Evolutionary conservation across 2,797 vertebrate species (phyloP), one percentile per base, ranked within the genome.

Genomic region (Chloroceryle inda): DNA sequence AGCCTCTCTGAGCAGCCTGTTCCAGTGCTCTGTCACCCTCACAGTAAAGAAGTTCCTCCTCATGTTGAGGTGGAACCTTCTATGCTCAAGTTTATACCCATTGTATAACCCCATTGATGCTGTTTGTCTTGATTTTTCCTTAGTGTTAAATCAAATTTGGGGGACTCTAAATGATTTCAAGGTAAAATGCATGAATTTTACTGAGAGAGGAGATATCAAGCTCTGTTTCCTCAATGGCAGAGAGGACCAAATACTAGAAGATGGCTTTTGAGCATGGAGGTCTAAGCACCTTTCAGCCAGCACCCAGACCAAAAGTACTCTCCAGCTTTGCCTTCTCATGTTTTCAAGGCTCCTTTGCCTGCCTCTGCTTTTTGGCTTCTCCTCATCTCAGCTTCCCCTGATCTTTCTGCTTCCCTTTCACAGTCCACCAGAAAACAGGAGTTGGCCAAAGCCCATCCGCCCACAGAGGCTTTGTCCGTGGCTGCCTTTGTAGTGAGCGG

Each of bases 401-500:
- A 47, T 92, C 47, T 80, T 86, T 89, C 47, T 47, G 47, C 52
- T 77, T 90, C 61, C 49, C 44, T 95, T 94, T 96, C 89, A 82
- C 77, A 94, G 86, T 77, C 83, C 61, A 80, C 68, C 63, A 76
- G 68, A 73, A 88, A 83, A 61, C 76, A 93, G 31, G 85, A 86
- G 53, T 0, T 86, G 77, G 77, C 83, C 86, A n/a, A 61, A 94
- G 53, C 80, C 49, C 88, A 92, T 72, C 92, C 37, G 0, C 85
- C 91, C 88, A 92, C 45, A 0, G 84, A 81, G 58, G 45, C 69
- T 92, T 95, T 92, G 64, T 88, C 79, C 7, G 1, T 45, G 56
- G 79, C 82, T 95, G 90, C 73, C 88, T 95, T 96, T 90, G 89
- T 73, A 85, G 77, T 68, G 74, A 94, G 92, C 22, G 10, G 94